Percentiles rank a stretch among this genome's conserved stretches.
phyloP scores from a whole-genome alignment of 2,113 vertebrate genomes.

The Eleginops maclovinus region DNA sequence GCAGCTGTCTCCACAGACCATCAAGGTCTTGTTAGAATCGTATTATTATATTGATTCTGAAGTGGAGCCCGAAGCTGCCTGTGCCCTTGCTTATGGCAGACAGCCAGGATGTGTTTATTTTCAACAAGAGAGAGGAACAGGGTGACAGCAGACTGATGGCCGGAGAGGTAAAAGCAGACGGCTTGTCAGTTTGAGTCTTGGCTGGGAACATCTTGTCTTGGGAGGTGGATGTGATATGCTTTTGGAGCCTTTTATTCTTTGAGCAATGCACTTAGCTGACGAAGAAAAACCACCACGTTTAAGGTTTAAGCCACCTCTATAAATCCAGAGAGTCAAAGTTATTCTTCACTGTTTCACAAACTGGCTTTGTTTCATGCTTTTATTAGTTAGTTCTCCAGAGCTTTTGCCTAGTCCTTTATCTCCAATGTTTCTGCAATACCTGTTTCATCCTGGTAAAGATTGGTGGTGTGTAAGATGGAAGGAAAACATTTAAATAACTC shows the following conservation, averaged over 20 bases:
- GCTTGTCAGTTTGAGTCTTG: slow-evolving; percentile 39
- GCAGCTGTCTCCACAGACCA: slow-evolving; percentile 45
- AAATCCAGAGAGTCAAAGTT: background rate
- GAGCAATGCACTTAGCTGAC: background rate
- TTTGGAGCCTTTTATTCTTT: slow-evolving; percentile 10
- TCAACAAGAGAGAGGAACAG: slow-evolving; percentile 1
- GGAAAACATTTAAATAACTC: background rate
- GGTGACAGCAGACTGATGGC: slow-evolving; percentile 39
- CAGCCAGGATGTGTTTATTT: slow-evolving; percentile 14
- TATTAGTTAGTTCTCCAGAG: background rate
- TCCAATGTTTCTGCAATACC: background rate
- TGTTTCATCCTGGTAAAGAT: background rate
- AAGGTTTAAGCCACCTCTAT: background rate
- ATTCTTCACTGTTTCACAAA: no score
- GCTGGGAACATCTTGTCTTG: slow-evolving; percentile 16
- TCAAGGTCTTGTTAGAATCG: slow-evolving; percentile 60
- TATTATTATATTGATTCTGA: slow-evolving; percentile 60
- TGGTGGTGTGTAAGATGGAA: background rate
- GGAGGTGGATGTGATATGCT: slow-evolving; percentile 16
- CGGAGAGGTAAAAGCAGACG: slow-evolving; percentile 28
- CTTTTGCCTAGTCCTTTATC: background rate
- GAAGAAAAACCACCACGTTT: no score
- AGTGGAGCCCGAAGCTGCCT: slow-evolving; percentile 20
- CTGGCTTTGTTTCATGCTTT: background rate
- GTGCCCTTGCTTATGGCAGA: slow-evolving; percentile 44